Conservation (phyloP, 92 coral and sea anemone genomes). For the Zoanthus gigantus region DNA sequence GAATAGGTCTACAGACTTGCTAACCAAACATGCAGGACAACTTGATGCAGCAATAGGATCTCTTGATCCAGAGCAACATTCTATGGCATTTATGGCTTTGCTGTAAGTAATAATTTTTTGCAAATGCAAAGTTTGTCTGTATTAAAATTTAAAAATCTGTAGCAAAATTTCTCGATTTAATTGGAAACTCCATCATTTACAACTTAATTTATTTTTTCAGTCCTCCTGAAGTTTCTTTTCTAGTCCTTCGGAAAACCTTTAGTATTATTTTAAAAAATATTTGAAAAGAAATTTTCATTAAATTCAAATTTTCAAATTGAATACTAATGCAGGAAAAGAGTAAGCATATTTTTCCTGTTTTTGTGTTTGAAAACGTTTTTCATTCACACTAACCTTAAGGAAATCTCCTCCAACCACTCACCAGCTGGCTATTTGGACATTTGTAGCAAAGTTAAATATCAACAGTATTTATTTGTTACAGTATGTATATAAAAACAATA, state of each 20-base stretch:
- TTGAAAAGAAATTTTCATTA: too few relatives aligned
- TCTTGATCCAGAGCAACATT: conserved; percentile 96
- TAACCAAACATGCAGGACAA: conserved; percentile 89
- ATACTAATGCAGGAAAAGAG: too few relatives aligned
- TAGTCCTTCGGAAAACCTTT: neutral
- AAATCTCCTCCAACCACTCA: too few relatives aligned
- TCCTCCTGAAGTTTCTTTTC: too few relatives aligned
- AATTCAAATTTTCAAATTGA: neutral
- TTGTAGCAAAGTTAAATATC: too few relatives aligned
- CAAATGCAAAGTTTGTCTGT: neutral
- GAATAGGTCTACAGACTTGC: conserved; percentile 86
- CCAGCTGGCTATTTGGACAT: too few relatives aligned
- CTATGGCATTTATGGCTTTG: conserved; percentile 95
- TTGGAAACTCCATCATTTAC: neutral
- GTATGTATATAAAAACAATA: too few relatives aligned
- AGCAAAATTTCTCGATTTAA: neutral
- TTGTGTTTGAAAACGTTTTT: too few relatives aligned
- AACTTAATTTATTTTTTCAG: neutral
- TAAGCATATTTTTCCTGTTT: too few relatives aligned
- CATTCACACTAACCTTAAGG: too few relatives aligned
- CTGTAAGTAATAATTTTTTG: conserved; percentile 65
- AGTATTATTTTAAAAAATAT: too few relatives aligned
- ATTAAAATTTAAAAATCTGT: neutral
- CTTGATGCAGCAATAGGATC: conserved; percentile 96
- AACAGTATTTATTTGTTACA: too few relatives aligned